Conservation (phyloP, 2,888 invertebrate species). For the Arctia plantaginis region DNA sequence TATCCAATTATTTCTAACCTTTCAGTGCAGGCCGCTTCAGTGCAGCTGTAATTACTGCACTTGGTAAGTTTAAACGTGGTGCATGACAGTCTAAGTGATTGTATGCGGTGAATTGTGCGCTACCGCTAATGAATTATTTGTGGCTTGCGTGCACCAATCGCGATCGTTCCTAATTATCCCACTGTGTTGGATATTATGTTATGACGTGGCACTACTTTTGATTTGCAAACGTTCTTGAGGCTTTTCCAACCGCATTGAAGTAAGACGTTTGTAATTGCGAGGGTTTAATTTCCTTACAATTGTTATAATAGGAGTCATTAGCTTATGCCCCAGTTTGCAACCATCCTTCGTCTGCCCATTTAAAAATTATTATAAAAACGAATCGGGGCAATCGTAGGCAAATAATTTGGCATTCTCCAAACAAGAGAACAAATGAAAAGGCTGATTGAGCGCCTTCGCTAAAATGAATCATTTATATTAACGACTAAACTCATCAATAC, state of each 20-base stretch:
- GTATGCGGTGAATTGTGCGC: constrained; percentile 72
- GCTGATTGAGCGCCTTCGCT: constrained; percentile 70
- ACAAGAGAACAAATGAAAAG: constrained; percentile 64
- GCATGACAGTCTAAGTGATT: constrained; percentile 85
- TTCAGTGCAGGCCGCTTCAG: constrained; percentile 75
- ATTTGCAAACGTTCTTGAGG: constrained; percentile 46
- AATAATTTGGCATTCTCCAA: constrained; percentile 51
- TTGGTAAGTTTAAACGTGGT: constrained; percentile 77
- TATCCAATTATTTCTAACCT: constrained; percentile 86
- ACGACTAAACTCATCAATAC: constrained; percentile 83
- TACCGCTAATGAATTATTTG: constrained; percentile 83
- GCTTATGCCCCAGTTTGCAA: constrained; percentile 22
- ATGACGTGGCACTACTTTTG: constrained; percentile 63
- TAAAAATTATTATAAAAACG: constrained; percentile 22
- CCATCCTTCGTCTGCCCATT: constrained; percentile 27
- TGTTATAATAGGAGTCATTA: constrained; percentile 21
- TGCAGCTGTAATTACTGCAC: constrained; percentile 72
- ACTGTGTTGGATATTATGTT: constrained; percentile 56
- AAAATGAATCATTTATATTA: constrained; percentile 82
- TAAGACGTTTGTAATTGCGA: constrained; percentile 46
- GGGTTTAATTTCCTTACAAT: constrained; percentile 23
- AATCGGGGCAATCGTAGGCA: constrained; percentile 36
- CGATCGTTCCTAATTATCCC: constrained; percentile 70
- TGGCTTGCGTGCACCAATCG: constrained; percentile 78
- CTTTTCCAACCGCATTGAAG: constrained; percentile 34